These are phyloP conservation scores for Caloenas nicobarica DNA, from an alignment of 2,113 vertebrate genomes.

Conservation along the genomic window DNA sequence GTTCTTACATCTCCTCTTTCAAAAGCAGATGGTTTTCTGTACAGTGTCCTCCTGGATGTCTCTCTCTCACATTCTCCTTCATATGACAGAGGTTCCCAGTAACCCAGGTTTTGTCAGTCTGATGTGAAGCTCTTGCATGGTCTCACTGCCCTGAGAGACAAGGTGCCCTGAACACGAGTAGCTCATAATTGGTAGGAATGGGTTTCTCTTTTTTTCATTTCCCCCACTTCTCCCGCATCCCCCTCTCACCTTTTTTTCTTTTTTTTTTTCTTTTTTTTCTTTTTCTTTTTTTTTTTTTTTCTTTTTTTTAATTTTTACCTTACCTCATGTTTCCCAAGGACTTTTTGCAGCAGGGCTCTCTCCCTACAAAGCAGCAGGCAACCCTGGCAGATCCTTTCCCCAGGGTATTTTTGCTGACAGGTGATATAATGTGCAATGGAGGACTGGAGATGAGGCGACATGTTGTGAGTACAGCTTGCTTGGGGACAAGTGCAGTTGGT, in stretches of 20 bases:
- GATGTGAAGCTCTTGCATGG: not conserved
- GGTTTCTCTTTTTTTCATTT: not conserved
- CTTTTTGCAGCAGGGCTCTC: not conserved
- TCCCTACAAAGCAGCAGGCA: not conserved
- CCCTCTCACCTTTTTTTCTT: not conserved
- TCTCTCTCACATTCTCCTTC: not conserved
- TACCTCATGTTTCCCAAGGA: not conserved
- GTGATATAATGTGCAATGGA: not conserved
- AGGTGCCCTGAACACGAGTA: not conserved
- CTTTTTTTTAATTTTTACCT: not conserved
- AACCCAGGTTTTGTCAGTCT: not conserved
- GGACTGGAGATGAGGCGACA: not conserved
- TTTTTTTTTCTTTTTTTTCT: too few relatives aligned
- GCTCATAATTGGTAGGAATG: not conserved
- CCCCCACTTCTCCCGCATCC: too few relatives aligned
- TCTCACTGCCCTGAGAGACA: not conserved
- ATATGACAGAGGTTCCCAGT: not conserved
- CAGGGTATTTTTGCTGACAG: not conserved
- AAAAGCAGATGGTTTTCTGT: not conserved
- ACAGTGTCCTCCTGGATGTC: not conserved
- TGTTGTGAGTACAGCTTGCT: fast-evolving
- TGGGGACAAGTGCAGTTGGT: fast-evolving
- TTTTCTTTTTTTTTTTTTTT: not conserved
- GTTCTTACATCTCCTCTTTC: not conserved
- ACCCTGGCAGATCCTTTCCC: not conserved